Evolutionary conservation across 2,888 invertebrate species (phyloP), one percentile per base, ranked within the genome.

Genomic region (Fragum fragum): DNA sequence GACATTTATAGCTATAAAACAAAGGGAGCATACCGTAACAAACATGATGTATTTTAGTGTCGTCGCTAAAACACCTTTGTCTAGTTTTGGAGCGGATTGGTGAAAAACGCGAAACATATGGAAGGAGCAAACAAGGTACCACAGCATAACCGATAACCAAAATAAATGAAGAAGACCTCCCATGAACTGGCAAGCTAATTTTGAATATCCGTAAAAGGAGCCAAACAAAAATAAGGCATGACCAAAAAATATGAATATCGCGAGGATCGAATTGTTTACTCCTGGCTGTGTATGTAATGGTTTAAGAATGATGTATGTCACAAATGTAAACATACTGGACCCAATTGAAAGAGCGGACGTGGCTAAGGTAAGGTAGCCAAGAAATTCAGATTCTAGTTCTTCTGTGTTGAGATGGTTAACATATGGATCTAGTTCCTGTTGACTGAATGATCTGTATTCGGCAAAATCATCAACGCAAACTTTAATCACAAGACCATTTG

Each of bases 91-190:
- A n/a, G 9, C 21, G 6, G 36, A 7, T 14, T 21, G 16, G 18
- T 29, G 28, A 55, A 71, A 71, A 11, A 55, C 57, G 0, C 55
- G 53, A 21, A 55, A 71, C 71, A 71, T 71, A n/a, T 71, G 71
- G 28, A 55, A 71, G n/a, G 55, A 55, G 23, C 71, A 71, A 9
- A 71, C 36, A 18, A 29, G n/a, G 18, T 55, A 55, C 71, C 71
- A 71, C 6, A 55, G 18, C n/a, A 71, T 32, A 7, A 29, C 39
- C 0, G 55, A 36, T 11, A 71, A 53, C 57, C 57, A 53, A 1
- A 21, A 16, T 21, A 71, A 55, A 55, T 71, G 71, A 1, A 55
- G 21, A 0, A 55, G 18, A 55, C 26, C 36, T 18, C 71, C 71
- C 18, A 71, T 26, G 16, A 71, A 18, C 1, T 18, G 21, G 21